Base-by-base conservation (phyloP, 2,888 invertebrate species). In the Mystacides longicornis region DNA sequence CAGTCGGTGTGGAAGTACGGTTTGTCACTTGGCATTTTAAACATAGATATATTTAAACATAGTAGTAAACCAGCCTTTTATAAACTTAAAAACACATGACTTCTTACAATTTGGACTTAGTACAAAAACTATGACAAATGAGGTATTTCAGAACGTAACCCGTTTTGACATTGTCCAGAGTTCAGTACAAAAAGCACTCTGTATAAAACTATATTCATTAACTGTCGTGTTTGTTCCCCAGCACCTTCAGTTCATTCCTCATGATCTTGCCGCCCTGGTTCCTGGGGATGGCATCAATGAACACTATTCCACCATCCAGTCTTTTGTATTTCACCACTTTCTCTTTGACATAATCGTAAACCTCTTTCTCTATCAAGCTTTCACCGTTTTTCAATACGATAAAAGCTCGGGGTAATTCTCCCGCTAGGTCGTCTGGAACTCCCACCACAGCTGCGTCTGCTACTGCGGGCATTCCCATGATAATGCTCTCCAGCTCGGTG, bases 381-480 rank as follows among this genome's bases (percentile, higher is more conserved):
- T 75, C 69, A 23, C 75, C 75, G 0, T 78, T 72, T 66, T 79
- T 79, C 55, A 79, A 74, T 1, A 89, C 87, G 2, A 90, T 78
- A 66, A 83, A 89, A 0, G 89, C 89, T 64, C 77, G 78, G 0
- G 89, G 89, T 1, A 89, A 69, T 73, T 90, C 89, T 0, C 89
- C 90, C 0, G 84, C 82, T 20, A 81, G 66, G 0, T 80, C 73
- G 65, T 89, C 83, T 0, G 86, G 83, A 19, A 87, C 74, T 1
- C 89, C 90, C 9, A 91, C 83, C 0, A 91, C 90, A 0, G 89
- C 90, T 1, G 83, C 88, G 66, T 91, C 91, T 0, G 80, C 79
- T 11, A 92, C 82, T 56, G 81, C 83, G 0, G 84, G 81, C 60
- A 83, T 78, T 66, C 86, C 83, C 68, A 87, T 76, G 43, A 92